phyloP scores from a whole-genome alignment of 2,888 invertebrate genomes.

The Campoplex nolae region DNA sequence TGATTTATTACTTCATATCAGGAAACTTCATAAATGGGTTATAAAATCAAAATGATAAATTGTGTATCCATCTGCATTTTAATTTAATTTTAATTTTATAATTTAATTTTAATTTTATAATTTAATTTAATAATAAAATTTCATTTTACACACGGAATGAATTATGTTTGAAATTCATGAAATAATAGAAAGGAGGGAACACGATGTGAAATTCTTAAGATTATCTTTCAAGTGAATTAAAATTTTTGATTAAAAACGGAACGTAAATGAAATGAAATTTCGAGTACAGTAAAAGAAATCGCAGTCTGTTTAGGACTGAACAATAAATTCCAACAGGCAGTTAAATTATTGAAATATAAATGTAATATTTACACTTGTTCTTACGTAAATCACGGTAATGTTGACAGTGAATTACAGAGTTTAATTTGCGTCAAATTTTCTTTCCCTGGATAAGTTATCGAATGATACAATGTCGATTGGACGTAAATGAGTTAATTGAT shows the following conservation, averaged over 20 bases:
- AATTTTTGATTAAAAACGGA: neutral
- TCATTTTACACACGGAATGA: neutral
- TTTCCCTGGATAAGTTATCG: neutral
- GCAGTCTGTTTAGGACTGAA: neutral
- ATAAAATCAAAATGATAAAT: neutral
- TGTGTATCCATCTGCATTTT: neutral
- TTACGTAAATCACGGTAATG: neutral
- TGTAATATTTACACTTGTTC: neutral
- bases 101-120: too few relatives aligned
- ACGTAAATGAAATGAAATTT: neutral
- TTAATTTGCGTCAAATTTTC: neutral
- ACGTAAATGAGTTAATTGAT: neutral
- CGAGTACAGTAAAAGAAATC: neutral
- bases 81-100: too few relatives aligned
- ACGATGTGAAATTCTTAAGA: neutral
- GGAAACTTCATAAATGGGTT: neutral
- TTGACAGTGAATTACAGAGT: neutral
- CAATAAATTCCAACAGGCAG: neutral
- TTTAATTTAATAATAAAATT: neutral
- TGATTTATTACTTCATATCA: neutral
- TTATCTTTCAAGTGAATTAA: neutral
- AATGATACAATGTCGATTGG: neutral
- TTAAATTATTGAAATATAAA: neutral
- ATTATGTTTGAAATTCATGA: neutral
- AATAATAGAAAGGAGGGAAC: neutral